A percentile compares a stretch with the other conserved stretches of the same genome.
These are phyloP conservation scores for Ictalurus punctatus DNA, from an alignment of 2,113 vertebrate genomes.

Conservation along the genomic window DNA sequence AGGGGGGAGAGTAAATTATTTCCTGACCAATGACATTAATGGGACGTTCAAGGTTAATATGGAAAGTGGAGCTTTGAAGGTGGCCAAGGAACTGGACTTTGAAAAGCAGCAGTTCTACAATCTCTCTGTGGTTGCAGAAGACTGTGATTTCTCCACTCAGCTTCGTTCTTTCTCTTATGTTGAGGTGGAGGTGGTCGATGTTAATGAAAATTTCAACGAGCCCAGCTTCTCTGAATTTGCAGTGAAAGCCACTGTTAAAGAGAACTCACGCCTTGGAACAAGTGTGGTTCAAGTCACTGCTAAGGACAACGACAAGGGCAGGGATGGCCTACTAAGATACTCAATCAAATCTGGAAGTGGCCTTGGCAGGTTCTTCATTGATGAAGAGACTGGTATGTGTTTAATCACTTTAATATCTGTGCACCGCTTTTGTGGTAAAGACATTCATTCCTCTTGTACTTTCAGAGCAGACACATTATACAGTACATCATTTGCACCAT, in stretches of 20 bases:
- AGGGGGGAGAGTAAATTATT: conserved; percentile 88
- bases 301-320: conserved; percentile 86
- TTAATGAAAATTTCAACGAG: conserved; percentile 92
- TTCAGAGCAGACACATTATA: conserved; percentile 1
- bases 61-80: conserved; percentile 82
- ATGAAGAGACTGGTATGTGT: conserved; percentile 93
- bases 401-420: conserved; percentile 45
- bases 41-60: conserved; percentile 89
- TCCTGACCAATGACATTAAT: conserved; percentile 86
- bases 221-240: conserved; percentile 93
- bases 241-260: conserved; percentile 84
- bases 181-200: conserved; percentile 93
- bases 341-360: conserved; percentile 89
- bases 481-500: conserved; percentile 11
- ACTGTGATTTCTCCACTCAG: conserved; percentile 82
- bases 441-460: not conserved
- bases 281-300: conserved; percentile 87
- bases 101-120: conserved; percentile 95
- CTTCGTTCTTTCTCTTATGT: conserved; percentile 87
- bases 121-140: conserved; percentile 85
- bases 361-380: conserved; percentile 89
- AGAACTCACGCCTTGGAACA: conserved; percentile 89
- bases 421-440: conserved; percentile 3
- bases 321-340: conserved; percentile 89
- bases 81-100: conserved; percentile 87